Base-by-base conservation (phyloP, 2,113 vertebrate species). In the rabbit (Oryctolagus cuniculus) region DNA sequence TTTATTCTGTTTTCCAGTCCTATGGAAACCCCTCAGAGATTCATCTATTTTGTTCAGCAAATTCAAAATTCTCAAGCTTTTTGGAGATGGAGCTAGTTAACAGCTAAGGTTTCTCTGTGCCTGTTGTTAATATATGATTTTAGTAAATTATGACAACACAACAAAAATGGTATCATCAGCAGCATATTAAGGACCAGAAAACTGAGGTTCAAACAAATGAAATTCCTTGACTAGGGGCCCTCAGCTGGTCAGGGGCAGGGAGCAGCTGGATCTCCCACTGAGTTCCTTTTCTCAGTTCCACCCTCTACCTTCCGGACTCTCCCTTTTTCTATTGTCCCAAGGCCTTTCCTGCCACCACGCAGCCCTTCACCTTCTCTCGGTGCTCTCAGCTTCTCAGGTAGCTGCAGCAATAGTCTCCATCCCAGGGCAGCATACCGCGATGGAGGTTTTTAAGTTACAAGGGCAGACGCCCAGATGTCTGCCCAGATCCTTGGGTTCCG, bases 141-240 rank as follows among this genome's bases (percentile, higher is more conserved):
- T 83, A 81, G 67, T 90, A 93, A 78, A 70, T 61, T 89, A 74
- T 34, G 31, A 91, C 53, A 53, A 44, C 21, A 49, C 16, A 51
- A 38, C 58, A 24, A 73, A 88, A 77, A 63, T 81, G 34, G 34
- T 36, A n/a, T 77, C 61, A 93, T 36, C 8, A 72, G 31, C 29
- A 89, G 6, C 10, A 86, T 90, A 87, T 82, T 86, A 74, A 27
- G 53, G 27, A 94, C 67, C 4, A 74, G 22, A 16, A 86, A 93
- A 94, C 31, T 53, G 66, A 88, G 51, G 22, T 84, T 93, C 29
- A n/a, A 36, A 87, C 93, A 89, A 73, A 88, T 72, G 27, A 93
- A 94, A 86, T 69, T 34, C 25, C 4, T 82, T 93, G 53, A 79
- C 22, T 34, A n/a, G 53, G 49, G 16, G 49, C 25, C 19, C 34